Conservation (phyloP, 2,797 vertebrate species). For the Clarias platycephalus region DNA sequence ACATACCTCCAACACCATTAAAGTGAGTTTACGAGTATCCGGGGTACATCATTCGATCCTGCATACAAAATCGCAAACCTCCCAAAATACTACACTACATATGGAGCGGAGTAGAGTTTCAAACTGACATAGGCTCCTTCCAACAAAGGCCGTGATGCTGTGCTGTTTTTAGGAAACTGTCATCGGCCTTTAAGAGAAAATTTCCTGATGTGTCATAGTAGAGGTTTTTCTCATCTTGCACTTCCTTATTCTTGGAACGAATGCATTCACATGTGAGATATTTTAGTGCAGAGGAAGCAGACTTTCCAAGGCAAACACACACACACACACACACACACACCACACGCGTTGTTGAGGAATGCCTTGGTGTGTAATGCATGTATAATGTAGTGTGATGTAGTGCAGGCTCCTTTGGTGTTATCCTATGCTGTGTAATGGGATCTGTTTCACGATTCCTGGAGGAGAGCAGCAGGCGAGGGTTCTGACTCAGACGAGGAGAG, state of each 20-base stretch:
- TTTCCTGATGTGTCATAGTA: not conserved
- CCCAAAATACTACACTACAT: not conserved
- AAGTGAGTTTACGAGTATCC: conserved; percentile 5
- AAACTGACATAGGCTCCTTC: not conserved
- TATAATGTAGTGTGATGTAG: conserved; percentile 49
- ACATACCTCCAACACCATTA: not conserved
- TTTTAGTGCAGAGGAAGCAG: conserved; percentile 7
- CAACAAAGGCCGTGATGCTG: not conserved
- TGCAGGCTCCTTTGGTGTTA: conserved; percentile 45
- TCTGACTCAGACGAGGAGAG: conserved; percentile 8
- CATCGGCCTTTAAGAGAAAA: not conserved
- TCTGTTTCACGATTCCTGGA: conserved; percentile 41
- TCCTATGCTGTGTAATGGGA: conserved; percentile 51
- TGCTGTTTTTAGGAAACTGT: conserved; percentile 6
- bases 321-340: conserved; percentile 11
- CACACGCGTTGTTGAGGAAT: conserved; percentile 23
- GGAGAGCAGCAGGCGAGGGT: conserved; percentile 35
- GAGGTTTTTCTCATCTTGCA: not conserved
- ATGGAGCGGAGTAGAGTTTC: not conserved
- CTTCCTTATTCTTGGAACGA: not conserved
- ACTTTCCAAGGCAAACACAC: conserved; percentile 18
- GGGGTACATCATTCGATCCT: not conserved
- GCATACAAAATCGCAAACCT: not conserved
- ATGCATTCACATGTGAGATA: not conserved
- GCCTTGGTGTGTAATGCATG: conserved; percentile 29